Base-by-base conservation (phyloP, 1,140 invertebrate genomes). In the Formica exsecta region DNA sequence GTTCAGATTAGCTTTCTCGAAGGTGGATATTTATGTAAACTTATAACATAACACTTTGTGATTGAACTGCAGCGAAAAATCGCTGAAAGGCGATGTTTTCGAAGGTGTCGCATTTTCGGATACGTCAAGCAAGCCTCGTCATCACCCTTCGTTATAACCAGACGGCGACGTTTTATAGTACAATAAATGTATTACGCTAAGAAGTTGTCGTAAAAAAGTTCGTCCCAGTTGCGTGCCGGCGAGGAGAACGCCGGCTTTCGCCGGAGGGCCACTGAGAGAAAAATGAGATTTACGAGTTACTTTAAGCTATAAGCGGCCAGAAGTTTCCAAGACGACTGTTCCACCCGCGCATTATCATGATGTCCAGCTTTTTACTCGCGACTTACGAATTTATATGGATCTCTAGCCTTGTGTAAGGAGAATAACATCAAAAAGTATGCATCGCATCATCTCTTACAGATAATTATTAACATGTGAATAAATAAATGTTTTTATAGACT, bases 281-380 rank as follows among this genome's bases (percentile, higher is more conserved):
- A 93, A 92, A 93, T 92, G 91, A 93, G 91, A 94, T 94, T 93
- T 93, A 94, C 92, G 90, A 92, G 90, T 93, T 92, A 92, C 89
- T 92, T 93, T 93, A 93, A 93, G 90, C 93, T 90, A 90, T 90
- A 92, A 93, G 90, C 92, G 92, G 84, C 65, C 88, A 90, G 86
- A 93, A 94, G 87, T 93, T 94, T 93, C 81, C 88, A 91, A 91
- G 90, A 92, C 87, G 93, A 92, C 91, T 92, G 90, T 91, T 93
- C 57, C 87, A 81, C 86, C 86, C 86, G 87, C 88, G 83, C 86
- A 92, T 93, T 93, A 92, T 88, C 81, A 59, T 22, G 79, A 32
- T 32, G 71, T 36, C 57, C 87, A 44, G 77, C 81, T 91, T 92
- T 92, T 92, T 92, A 86, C 65, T 73, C 57, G 71, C 86, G 90